These are phyloP conservation scores for Scaptodrosophila latifasciaeformis DNA, from an alignment of 2,888 invertebrate species.

Conservation along the genomic window DNA sequence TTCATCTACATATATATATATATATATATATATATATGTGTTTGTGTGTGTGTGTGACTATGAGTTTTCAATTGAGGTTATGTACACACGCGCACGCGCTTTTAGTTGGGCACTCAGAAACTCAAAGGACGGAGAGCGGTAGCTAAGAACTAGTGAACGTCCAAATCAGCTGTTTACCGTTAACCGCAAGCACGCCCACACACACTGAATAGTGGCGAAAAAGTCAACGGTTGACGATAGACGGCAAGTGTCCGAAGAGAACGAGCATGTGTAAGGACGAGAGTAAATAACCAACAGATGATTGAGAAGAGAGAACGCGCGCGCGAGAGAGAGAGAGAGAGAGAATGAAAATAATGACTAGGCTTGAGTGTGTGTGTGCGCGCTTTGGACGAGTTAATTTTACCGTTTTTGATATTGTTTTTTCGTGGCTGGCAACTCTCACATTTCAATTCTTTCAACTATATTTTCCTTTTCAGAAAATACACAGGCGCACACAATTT, in stretches of 20 bases:
- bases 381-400: constrained; percentile 42
- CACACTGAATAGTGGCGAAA: not conserved
- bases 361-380: constrained; percentile 41
- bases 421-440: not conserved
- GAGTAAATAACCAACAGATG: constrained; percentile 7
- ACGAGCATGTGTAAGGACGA: constrained; percentile 3
- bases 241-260: not conserved
- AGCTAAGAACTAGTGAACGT: constrained; percentile 11
- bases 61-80: constrained; percentile 50
- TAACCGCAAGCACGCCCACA: constrained; percentile 6
- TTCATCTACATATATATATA: too few species aligned
- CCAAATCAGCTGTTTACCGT: constrained; percentile 27
- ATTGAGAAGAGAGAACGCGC: constrained; percentile 11
- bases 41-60: not conserved
- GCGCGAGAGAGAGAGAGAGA: constrained; percentile 23
- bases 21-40: too few species aligned
- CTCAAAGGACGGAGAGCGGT: constrained; percentile 7
- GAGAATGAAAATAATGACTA: constrained; percentile 35
- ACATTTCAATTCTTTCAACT: not conserved
- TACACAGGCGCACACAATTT: not conserved
- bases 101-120: not conserved
- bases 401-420: constrained; percentile 10
- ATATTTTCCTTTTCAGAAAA: not conserved
- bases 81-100: constrained; percentile 54
- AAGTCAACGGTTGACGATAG: not conserved